These are phyloP conservation scores for Martes flavigula DNA, from an alignment of 2,797 vertebrate species.

Conservation along the genomic window DNA sequence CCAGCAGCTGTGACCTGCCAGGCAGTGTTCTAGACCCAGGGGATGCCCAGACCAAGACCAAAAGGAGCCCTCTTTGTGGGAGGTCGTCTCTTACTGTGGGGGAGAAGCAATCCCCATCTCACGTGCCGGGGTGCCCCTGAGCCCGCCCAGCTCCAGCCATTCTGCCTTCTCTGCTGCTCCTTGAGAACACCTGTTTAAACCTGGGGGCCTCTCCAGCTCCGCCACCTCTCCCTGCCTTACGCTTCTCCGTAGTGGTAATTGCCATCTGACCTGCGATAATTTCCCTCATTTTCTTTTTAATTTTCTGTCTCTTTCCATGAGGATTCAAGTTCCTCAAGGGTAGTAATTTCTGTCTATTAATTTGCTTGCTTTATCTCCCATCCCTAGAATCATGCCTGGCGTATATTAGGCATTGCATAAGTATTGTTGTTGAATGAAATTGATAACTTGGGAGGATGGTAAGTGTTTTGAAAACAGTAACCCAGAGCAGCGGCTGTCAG, in stretches of 20 bases:
- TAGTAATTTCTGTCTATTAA: neutral
- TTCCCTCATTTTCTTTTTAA: neutral
- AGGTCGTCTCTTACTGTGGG: rapidly evolving
- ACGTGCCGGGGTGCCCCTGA: rapidly evolving
- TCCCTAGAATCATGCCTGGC: neutral
- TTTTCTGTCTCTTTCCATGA: neutral
- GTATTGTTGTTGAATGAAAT: neutral
- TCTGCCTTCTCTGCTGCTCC: neutral
- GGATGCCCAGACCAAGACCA: neutral
- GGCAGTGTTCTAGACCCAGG: neutral
- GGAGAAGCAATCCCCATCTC: neutral
- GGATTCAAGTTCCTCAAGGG: neutral
- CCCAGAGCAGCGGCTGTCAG: neutral
- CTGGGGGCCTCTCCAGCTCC: neutral
- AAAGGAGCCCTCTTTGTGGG: neutral
- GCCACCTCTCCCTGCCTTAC: neutral
- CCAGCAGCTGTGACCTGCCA: neutral
- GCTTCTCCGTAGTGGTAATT: neutral
- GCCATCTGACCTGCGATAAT: neutral
- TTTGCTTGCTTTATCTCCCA: neutral
- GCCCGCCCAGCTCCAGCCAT: too few relatives aligned
- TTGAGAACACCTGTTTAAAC: neutral
- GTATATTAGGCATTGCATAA: neutral
- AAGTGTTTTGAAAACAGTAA: neutral
- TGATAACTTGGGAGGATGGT: neutral